Base-by-base conservation (phyloP, 1,140 invertebrate species). In the Nebria ingens region DNA sequence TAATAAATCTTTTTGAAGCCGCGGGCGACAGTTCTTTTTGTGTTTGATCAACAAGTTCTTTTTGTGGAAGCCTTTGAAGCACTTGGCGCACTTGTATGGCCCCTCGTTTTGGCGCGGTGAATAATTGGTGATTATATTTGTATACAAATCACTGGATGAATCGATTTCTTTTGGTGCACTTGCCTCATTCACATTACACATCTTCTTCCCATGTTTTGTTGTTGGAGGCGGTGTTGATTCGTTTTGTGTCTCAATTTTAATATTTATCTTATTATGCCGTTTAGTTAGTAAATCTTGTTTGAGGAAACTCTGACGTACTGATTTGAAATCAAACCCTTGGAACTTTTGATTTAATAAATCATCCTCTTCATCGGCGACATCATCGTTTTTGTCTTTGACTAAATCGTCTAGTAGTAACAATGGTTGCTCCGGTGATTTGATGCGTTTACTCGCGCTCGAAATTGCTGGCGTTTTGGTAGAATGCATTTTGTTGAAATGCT, bases 401-500 rank as follows among this genome's bases (percentile, higher is more conserved):
- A 34, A 9, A 45, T 45, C 40, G 4, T 6, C 15, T 52, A 19
- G 2, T 6, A n/a, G 3, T 20, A 9, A 29, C 20, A 2, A 22
- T 3, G 0, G 58, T 56, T 19, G 53, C 50, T 2, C 52, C 3
- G 9, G 3, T 6, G 15, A 11, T 45, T 45, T 45, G 4, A 17
- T 6, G 9, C 17, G 9, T 12, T 12, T 4, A 4, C 17, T 45
- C 4, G 6, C 3, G 3, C 4, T 45, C 17, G 9, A 17, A 12
- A 4, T 9, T 4, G 9, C 3, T 9, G 4, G 4, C 3, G 6
- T 45, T 54, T 77, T 74, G 11, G 71, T 66, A 29, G 72, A 69
- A 51, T 82, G 79, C 51, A 77, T 79, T 62, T 81, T 81, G 2
- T 73, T 71, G 25, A 81, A 78, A 62, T 82, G 80, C 3, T 76